Conservation (phyloP, 2,113 vertebrate species). For the Uria lomvia region DNA sequence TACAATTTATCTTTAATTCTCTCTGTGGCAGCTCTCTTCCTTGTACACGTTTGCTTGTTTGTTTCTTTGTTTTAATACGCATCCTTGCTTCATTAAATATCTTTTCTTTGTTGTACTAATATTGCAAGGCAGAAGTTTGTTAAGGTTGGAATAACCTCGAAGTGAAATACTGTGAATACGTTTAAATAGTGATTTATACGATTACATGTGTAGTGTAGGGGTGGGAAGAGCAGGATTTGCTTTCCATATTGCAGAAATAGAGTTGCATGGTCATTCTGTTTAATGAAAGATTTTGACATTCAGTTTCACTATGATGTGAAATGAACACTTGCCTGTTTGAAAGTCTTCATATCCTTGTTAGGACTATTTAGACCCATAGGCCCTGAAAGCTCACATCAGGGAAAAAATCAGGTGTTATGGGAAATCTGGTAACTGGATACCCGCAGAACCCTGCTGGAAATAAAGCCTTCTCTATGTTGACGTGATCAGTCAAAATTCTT, state of each 20-base stretch:
- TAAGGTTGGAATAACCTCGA: neutral
- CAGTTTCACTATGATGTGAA: neutral
- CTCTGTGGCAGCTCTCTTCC: neutral
- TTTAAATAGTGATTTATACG: neutral
- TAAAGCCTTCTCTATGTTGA: neutral
- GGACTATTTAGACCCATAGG: neutral
- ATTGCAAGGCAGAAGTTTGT: neutral
- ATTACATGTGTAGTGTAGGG: neutral
- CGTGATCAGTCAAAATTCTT: neutral
- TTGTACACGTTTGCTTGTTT: neutral
- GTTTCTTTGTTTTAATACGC: neutral
- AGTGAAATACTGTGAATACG: neutral
- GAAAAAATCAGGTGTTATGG: neutral
- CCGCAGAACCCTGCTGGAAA: neutral
- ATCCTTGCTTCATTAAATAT: neutral
- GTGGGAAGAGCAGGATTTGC: neutral
- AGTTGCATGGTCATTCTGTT: neutral
- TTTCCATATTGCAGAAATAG: neutral
- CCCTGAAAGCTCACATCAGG: neutral
- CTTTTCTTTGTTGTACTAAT: neutral
- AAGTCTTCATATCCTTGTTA: neutral
- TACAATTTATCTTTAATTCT: neutral
- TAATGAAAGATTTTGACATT: neutral
- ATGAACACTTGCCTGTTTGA: neutral
- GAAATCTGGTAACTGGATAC: neutral